Evolutionary conservation across 1,140 invertebrate genomes (phyloP).

Genomic region (Drosophila persimilis): DNA sequence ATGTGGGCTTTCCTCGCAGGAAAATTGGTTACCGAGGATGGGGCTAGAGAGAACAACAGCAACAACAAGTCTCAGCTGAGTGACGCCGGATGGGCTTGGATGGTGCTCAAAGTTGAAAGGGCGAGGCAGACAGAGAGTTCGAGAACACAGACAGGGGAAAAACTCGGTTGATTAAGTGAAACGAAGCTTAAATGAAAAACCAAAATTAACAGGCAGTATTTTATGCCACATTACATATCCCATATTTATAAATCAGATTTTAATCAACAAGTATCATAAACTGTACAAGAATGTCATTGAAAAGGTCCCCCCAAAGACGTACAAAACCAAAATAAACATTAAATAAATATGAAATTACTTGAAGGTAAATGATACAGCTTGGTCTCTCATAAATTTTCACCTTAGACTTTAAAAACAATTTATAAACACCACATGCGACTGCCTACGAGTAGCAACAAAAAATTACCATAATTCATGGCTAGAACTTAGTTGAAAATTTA

Average conservation of each 20-base stretch:
- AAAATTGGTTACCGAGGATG: slow-evolving; percentile 43
- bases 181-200: not conserved
- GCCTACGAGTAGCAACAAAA: too few species aligned
- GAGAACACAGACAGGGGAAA: not conserved
- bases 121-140: slow-evolving; percentile 5
- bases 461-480: not conserved
- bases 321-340: too few species aligned
- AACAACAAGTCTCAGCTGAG: slow-evolving; percentile 36
- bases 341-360: too few species aligned
- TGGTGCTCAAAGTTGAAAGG: slow-evolving; percentile 3
- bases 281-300: not conserved
- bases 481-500: slow-evolving; percentile 29
- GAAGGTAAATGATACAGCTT: too few species aligned
- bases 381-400: not conserved
- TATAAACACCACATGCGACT: not conserved
- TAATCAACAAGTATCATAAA: not conserved
- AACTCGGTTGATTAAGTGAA: slow-evolving; percentile 1
- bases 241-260: too few species aligned
- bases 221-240: too few species aligned
- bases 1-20: slow-evolving; percentile 63
- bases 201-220: not conserved
- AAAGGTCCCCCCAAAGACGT: too few species aligned
- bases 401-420: slow-evolving; percentile 3
- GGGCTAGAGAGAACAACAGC: slow-evolving; percentile 32
- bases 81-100: slow-evolving; percentile 72